phyloP scores from a whole-genome alignment of 2,113 vertebrate genomes.

The Pontoporia blainvillei region DNA sequence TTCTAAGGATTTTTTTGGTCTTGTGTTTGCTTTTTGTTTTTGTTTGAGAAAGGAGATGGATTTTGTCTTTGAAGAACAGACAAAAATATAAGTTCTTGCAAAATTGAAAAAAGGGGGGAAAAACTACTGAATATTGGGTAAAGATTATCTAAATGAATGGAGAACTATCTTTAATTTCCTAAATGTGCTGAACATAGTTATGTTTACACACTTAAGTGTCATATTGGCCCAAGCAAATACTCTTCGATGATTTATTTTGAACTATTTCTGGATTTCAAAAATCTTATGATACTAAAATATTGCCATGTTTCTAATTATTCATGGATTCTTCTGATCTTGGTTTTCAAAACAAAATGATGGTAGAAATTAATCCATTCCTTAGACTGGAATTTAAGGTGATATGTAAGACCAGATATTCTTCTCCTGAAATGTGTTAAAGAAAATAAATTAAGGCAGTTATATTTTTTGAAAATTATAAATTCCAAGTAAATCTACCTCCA shows the following conservation, averaged over 20 bases:
- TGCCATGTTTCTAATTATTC: slow-evolving; percentile 5
- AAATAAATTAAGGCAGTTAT: slow-evolving; percentile 27
- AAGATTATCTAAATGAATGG: slow-evolving; percentile 7
- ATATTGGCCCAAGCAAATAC: neutral
- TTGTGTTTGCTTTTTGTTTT: slow-evolving; percentile 13
- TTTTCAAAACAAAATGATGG: slow-evolving; percentile 39
- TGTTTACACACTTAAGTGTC: neutral
- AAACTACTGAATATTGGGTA: neutral
- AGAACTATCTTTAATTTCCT: slow-evolving; percentile 4
- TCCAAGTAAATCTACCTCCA: slow-evolving; percentile 75
- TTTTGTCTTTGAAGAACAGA: neutral
- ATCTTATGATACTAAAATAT: neutral
- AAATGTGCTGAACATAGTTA: slow-evolving; percentile 1
- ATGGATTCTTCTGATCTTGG: neutral
- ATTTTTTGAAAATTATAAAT: slow-evolving; percentile 66
- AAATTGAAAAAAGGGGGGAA: neutral
- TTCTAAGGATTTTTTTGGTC: neutral
- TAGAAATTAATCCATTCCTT: neutral
- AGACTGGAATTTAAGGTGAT: neutral
- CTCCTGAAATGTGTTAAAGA: slow-evolving; percentile 18
- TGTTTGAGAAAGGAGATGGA: neutral
- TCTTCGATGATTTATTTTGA: neutral
- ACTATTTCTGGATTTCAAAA: slow-evolving; percentile 32
- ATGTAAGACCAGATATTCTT: neutral
- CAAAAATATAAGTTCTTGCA: neutral